Evolutionary conservation across 2,797 vertebrate species (phyloP).

Genomic region (Ataeniobius toweri): DNA sequence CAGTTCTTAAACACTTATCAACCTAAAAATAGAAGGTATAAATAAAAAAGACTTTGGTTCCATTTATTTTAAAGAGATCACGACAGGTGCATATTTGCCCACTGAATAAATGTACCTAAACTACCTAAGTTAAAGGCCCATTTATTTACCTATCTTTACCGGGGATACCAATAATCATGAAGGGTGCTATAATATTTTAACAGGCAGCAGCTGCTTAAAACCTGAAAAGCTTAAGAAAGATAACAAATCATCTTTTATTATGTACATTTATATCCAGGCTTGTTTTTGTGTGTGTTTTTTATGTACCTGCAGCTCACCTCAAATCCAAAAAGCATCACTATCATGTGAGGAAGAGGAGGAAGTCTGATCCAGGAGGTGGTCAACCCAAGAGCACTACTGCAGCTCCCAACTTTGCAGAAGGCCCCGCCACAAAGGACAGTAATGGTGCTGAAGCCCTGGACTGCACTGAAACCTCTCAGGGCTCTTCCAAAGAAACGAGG

Average conservation of each 20-base stretch:
- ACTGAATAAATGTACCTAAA: not conserved
- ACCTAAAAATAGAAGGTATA: not conserved
- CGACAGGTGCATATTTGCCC: no score
- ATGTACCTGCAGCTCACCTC: constrained; percentile 83
- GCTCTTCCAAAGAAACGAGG: constrained; percentile 29
- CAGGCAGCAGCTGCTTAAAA: not conserved
- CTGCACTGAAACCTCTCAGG: constrained; percentile 26
- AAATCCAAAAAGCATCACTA: constrained; percentile 91
- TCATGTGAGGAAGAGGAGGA: constrained; percentile 87
- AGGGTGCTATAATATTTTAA: not conserved
- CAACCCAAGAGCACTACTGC: not conserved
- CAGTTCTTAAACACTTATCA: not conserved
- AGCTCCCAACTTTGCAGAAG: constrained; percentile 21
- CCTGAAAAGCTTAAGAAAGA: not conserved
- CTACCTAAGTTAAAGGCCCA: not conserved
- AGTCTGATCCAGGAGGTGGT: constrained; percentile 55
- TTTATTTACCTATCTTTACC: not conserved
- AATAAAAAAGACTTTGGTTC: not conserved
- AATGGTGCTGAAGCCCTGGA: constrained; percentile 26
- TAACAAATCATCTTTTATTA: no score
- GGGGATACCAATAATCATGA: not conserved
- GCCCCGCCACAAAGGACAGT: constrained; percentile 32
- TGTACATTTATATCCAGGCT: not conserved
- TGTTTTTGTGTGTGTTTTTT: not conserved
- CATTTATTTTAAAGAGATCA: no score